Evolutionary conservation across 2,888 invertebrate genomes (phyloP), one percentile per base, ranked within the genome.

Genomic region (Dryococelus australis): DNA sequence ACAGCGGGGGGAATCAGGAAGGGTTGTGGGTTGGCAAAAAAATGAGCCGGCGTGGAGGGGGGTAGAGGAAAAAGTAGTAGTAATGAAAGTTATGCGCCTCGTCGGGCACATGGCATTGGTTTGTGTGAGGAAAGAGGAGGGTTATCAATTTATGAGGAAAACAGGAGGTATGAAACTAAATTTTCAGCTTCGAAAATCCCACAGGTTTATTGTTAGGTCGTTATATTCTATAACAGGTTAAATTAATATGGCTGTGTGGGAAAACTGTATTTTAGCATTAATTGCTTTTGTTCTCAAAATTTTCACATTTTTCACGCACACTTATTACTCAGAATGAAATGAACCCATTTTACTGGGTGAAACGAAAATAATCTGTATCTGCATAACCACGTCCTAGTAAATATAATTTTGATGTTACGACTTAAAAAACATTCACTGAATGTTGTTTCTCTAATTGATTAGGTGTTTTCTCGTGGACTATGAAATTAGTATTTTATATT

Each of bases 31-130:
- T 16, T 51, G 51, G 51, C 35, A 4, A 35, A 35, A 51, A 51
- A 65, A 3, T 65, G n/a, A 24, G 65, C 0, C 1, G 6, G 65
- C 0, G 20, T 65, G 65, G 8, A 16, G n/a, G 65, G n/a, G 65
- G 65, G 65, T 2, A 2, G 65, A 20, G 65, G 2, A 47, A 47
- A n/a, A n/a, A 51, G 51, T 0, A n/a, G 65, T 20, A 65, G n/a
- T n/a, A 65, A 65, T n/a, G 20, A 65, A 65, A 65, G 65, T 65
- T 65, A 65, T n/a, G 65, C 65, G 65, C 65, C 65, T n/a, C n/a
- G 65, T n/a, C 16, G 65, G 65, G n/a, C 65, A n/a, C 65, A 24
- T 65, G 65, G n/a, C 16, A 65, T n/a, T n/a, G 65, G 65, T 47
- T 47, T 47, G 65, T 65, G 65, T n/a, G 65, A 65, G 65, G 6